Conservation (phyloP, 2,888 invertebrate genomes). For the Mactromeris polynyma region DNA sequence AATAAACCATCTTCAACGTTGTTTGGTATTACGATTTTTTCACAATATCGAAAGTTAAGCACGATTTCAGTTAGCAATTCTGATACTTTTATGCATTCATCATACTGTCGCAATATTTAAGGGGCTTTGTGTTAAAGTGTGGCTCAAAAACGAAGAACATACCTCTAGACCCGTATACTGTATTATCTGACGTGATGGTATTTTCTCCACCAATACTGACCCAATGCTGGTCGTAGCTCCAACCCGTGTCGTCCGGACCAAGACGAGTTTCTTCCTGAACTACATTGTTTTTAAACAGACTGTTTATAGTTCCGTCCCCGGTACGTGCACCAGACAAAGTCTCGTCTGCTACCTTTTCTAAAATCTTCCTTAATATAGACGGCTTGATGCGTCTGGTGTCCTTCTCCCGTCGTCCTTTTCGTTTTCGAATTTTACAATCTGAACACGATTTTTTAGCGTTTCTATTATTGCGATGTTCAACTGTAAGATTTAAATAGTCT, state of each 20-base stretch:
- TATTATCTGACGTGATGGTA: conserved; percentile 34
- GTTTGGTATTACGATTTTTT: too few species aligned
- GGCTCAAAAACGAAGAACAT: neutral
- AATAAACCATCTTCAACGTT: too few species aligned
- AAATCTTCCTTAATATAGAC: conserved; percentile 58
- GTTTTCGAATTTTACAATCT: conserved; percentile 67
- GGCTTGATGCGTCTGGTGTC: conserved; percentile 49
- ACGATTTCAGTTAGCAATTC: too few species aligned
- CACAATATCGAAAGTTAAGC: too few species aligned
- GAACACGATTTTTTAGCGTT: conserved; percentile 50
- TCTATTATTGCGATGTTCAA: conserved; percentile 48
- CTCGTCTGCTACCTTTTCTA: conserved; percentile 68
- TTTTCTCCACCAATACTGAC: conserved; percentile 44
- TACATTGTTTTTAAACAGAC: conserved; percentile 34
- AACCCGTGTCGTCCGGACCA: conserved; percentile 43
- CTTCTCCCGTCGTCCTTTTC: conserved; percentile 60
- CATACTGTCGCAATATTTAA: too few species aligned
- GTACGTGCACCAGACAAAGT: conserved; percentile 68
- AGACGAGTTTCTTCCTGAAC: neutral
- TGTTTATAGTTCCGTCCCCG: conserved; percentile 59
- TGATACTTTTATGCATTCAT: too few species aligned
- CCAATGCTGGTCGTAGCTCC: conserved; percentile 64
- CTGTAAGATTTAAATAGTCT: conserved; percentile 61
- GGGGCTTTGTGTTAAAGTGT: too few species aligned
- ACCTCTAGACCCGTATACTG: conserved; percentile 27